These are phyloP conservation scores for Rhimphoctona megacephalus DNA, from an alignment of 2,888 invertebrate species.

Conservation along the genomic window DNA sequence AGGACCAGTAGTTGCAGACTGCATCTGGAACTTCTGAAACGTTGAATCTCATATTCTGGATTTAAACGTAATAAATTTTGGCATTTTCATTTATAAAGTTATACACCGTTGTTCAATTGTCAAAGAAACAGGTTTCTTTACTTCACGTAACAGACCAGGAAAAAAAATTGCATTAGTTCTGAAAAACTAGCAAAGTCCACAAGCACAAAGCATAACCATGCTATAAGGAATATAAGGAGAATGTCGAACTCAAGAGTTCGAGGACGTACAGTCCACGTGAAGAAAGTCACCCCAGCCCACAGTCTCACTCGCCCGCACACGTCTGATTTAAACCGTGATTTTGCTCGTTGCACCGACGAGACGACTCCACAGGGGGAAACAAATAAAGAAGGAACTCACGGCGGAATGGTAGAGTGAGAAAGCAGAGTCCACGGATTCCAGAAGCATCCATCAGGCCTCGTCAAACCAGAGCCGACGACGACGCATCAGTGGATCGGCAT, in stretches of 20 bases:
- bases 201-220: conserved; percentile 26
- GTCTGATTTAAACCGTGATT: conserved; percentile 83
- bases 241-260: conserved; percentile 60
- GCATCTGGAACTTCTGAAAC: not conserved
- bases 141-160: not conserved
- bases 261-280: conserved; percentile 49
- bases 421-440: conserved; percentile 81
- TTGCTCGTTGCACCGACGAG: conserved; percentile 80
- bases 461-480: conserved; percentile 83
- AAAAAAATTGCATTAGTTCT: conserved; percentile 15
- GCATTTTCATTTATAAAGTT: not conserved
- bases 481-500: conserved; percentile 84
- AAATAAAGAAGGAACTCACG: conserved; percentile 55
- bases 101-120: not conserved
- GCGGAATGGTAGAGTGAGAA: conserved; percentile 61
- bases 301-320: conserved; percentile 71
- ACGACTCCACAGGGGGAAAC: conserved; percentile 63
- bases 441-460: conserved; percentile 84
- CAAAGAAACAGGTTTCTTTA: conserved; percentile 18
- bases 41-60: not conserved
- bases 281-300: conserved; percentile 58
- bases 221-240: conserved; percentile 44
- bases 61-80: not conserved
- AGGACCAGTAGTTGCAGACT: not conserved
- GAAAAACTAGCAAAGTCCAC: conserved; percentile 24